These are phyloP conservation scores for Norana najaformis DNA, from an alignment of 2,888 invertebrate species.

Conservation along the genomic window DNA sequence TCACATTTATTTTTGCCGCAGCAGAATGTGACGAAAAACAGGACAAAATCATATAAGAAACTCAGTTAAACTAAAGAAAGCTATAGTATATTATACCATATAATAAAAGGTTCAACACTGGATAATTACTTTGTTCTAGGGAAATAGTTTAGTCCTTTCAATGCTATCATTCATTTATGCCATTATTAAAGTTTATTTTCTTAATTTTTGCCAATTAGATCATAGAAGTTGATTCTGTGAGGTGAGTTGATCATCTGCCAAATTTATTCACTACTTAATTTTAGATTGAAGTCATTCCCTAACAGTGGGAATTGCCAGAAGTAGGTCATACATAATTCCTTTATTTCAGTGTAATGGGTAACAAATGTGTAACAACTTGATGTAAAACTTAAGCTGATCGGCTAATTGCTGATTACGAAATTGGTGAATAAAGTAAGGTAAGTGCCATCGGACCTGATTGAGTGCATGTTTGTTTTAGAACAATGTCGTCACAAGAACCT, in stretches of 20 bases:
- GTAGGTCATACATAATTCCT: background rate
- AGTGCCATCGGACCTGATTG: background rate
- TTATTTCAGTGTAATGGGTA: background rate
- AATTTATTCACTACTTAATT: background rate
- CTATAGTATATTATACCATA: too few species aligned
- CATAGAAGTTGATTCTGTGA: too few species aligned
- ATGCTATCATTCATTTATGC: too few species aligned
- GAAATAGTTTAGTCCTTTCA: too few species aligned
- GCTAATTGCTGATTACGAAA: background rate
- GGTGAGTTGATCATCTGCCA: background rate
- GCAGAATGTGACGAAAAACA: too few species aligned
- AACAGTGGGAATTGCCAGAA: background rate
- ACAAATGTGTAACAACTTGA: background rate
- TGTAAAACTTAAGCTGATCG: background rate
- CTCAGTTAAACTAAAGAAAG: too few species aligned
- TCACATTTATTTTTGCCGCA: too few species aligned
- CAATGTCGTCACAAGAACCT: slow-evolving; percentile 15
- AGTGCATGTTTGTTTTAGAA: background rate
- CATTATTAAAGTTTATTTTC: too few species aligned
- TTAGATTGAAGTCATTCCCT: background rate
- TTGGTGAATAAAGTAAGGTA: background rate
- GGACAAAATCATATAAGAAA: too few species aligned
- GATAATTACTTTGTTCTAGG: too few species aligned
- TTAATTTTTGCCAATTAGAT: too few species aligned
- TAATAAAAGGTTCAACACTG: too few species aligned